Evolutionary conservation across 64 coral and sea anemone genomes (phyloP), one percentile per base, ranked within the genome.

Genomic region (Stichodactyla helianthus): DNA sequence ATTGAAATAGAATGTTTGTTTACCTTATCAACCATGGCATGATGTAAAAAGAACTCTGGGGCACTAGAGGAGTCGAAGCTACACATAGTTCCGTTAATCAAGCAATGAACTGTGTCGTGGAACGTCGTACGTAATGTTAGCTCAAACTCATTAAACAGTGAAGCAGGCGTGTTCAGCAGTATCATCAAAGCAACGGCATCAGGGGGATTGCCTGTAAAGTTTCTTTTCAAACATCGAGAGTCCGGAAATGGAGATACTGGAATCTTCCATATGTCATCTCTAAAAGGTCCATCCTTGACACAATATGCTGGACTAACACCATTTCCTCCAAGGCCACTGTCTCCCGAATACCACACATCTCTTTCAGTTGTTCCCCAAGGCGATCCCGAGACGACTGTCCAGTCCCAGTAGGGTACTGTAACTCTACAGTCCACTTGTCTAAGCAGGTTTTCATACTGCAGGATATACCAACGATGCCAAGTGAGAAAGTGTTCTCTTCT

Each of bases 321-420:
- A 62, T 95, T 86, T 7, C 93, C 93, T 6, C 93, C 89, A 1
- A 95, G 54, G 53, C 93, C 93, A 77, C 82, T 77, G 19, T 84
- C 35, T 31, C 76, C 87, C 5, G 52, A 81, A 80, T 86, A 85
- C 93, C 93, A 95, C 26, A 89, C 58, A 56, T 88, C 86, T 65
- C 79, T 5, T 12, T 7, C n/a, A 28, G 50, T n/a, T 9, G 83
- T 90, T 67, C 79, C 91, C 51, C 91, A 95, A 0, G 93, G 89
- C 55, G 44, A 89, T n/a, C 78, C 77, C 0, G 93, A 92, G 6
- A 92, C 90, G 13, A 86, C 52, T 54, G 89, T 95, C 93, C 93
- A 95, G 50, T 95, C 93, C 93, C 93, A 95, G 82, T 95, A 95
- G 23, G 93, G 86, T 10, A 92, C 57, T 0, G 93, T 95, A 59